A percentile compares a stretch with the other conserved stretches of the same genome.
Evolutionary conservation across 92 coral and sea anemone genomes (phyloP).

Genomic region (Umimayanthus kanabou): DNA sequence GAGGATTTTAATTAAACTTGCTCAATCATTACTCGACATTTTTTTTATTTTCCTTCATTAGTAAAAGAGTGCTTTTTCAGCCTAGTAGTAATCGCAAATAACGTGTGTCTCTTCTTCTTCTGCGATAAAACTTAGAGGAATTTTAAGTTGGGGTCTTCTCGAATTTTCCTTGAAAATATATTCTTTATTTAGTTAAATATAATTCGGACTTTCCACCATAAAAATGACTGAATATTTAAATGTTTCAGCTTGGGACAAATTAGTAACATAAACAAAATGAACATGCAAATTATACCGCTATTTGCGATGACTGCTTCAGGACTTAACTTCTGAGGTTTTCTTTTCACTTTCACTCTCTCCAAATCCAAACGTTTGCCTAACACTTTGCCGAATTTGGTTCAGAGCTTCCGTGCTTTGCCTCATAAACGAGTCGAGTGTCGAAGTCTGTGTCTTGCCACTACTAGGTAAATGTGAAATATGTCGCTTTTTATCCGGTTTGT

Average conservation of each 20-base stretch:
- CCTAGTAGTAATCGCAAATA: background rate
- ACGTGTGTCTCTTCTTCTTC: background rate
- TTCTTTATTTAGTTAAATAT: too few species aligned
- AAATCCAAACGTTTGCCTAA: slow-evolving; percentile 65
- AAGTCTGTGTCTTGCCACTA: slow-evolving; percentile 45
- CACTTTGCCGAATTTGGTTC: slow-evolving; percentile 74
- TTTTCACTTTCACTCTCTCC: slow-evolving; percentile 44
- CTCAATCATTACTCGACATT: background rate
- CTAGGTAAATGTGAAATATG: slow-evolving; percentile 67
- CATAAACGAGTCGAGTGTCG: slow-evolving; percentile 73
- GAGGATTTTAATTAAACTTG: too few species aligned
- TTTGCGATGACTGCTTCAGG: background rate
- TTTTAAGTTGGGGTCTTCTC: background rate
- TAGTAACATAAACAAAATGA: background rate
- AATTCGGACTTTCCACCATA: background rate
- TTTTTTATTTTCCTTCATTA: background rate
- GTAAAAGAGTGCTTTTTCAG: background rate
- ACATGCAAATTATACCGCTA: background rate
- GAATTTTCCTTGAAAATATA: too few species aligned
- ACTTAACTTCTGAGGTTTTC: background rate
- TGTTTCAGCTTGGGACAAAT: background rate
- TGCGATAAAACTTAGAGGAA: background rate
- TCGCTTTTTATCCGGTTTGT: slow-evolving; percentile 47
- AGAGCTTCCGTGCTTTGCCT: slow-evolving; percentile 86
- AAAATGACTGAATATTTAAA: too few species aligned